Evolutionary conservation across 2,888 invertebrate species (phyloP), one percentile per base, ranked within the genome.

Genomic region (Dione vanillae): DNA sequence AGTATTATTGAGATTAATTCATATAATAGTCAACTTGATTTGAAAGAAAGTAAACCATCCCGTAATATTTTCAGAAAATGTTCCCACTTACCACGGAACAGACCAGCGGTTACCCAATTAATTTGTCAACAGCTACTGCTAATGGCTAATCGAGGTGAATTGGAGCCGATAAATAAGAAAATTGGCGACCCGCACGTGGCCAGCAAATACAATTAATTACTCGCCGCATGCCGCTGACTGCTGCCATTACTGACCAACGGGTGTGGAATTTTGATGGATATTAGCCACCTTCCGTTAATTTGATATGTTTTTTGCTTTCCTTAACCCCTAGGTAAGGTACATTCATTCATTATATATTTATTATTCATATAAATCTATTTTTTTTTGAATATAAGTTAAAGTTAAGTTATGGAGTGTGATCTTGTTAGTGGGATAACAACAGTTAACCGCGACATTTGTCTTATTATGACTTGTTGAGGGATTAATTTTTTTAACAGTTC

Each of bases 101-200:
- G 43, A 45, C 27, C 47, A 51, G 64, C 64, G 40, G 64, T 64
- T 64, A 75, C 70, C 67, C 66, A 69, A 69, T 72, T 74, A 76
- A 78, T 78, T 74, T 75, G 77, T 77, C 78, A 72, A 68, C 69
- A 72, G 72, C 75, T 68, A 71, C 70, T 69, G 59, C 70, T 72
- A 71, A 67, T 82, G 74, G 76, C 81, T 88, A 89, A 89, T 88
- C 85, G 85, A 72, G 78, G 82, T 81, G 83, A 87, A 88, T 86
- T 81, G 82, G 83, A 81, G 78, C 80, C 89, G 85, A 89, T 90
- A 90, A 90, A 90, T 90, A 89, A 88, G 89, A 84, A 87, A 84
- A 86, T 85, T 86, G 88, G 85, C 75, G 84, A 85, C 83, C 82
- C 80, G 80, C 84, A 85, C 84, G 84, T 84, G 85, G 81, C 73